These are phyloP conservation scores for Cerceris rybyensis DNA, from an alignment of 2,888 invertebrate genomes.

Conservation along the genomic window DNA sequence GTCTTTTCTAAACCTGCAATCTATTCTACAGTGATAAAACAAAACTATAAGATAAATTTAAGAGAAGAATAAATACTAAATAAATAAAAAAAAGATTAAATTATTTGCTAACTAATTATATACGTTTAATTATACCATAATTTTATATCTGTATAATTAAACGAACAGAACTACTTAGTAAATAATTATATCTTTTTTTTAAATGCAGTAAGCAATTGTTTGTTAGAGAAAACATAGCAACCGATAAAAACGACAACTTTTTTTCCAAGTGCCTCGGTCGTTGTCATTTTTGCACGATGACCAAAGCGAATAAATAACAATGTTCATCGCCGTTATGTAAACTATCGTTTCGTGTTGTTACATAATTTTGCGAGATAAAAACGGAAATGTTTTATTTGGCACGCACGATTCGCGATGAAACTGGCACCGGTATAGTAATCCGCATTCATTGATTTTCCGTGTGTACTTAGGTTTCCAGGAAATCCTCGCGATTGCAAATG, in stretches of 20 bases:
- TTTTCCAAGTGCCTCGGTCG: slow-evolving; percentile 18
- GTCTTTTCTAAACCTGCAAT: no score
- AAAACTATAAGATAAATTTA: no score
- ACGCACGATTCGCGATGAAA: slow-evolving; percentile 4
- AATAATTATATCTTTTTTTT: no score
- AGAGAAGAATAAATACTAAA: no score
- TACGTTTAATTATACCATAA: background rate
- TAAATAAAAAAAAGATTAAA: no score
- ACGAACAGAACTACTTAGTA: no score
- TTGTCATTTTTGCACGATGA: slow-evolving; percentile 12
- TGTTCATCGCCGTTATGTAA: slow-evolving; percentile 40
- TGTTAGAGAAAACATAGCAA: background rate
- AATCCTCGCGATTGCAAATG: background rate
- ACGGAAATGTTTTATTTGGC: slow-evolving; percentile 41
- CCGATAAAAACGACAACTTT: no score
- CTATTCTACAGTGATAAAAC: no score
- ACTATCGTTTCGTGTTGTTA: slow-evolving; percentile 44
- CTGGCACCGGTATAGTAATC: background rate
- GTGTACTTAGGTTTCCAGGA: background rate
- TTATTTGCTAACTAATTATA: no score
- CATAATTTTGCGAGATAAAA: slow-evolving; percentile 48
- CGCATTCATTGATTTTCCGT: slow-evolving; percentile 28
- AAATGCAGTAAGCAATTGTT: background rate
- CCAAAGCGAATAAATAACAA: slow-evolving; percentile 22
- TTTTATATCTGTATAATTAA: no score